phyloP scores from a whole-genome alignment of 2,888 invertebrate genomes.

The Stramonita haemastoma region DNA sequence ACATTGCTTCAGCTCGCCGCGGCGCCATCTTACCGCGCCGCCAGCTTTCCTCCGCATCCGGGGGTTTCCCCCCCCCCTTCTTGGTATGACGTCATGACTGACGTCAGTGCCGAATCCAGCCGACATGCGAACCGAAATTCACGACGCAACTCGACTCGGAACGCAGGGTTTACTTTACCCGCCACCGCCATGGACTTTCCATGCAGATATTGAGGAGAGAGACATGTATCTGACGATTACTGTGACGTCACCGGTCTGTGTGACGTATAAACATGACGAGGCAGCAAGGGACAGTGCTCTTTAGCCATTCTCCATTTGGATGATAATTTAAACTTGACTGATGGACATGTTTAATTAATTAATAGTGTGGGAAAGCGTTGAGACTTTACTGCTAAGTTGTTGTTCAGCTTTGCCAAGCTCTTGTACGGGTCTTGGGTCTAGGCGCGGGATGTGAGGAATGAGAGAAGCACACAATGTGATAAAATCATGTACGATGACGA shows the following conservation, averaged over 20 bases:
- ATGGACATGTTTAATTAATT: no score
- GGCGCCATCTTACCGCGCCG: no score
- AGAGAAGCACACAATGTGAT: background rate
- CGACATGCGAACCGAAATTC: background rate
- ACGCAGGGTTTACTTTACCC: background rate
- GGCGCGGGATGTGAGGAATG: background rate
- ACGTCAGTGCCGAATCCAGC: background rate
- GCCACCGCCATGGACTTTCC: background rate
- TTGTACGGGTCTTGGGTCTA: background rate
- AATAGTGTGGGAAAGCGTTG: no score
- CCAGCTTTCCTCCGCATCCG: no score
- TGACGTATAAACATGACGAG: background rate
- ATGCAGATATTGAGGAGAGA: background rate
- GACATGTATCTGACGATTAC: background rate
- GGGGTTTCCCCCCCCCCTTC: no score
- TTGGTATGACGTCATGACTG: background rate
- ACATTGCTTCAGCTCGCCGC: no score
- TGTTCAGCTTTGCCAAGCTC: no score
- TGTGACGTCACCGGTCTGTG: background rate
- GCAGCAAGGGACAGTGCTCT: background rate
- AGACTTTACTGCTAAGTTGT: background rate
- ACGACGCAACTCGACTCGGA: background rate
- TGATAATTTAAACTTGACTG: no score
- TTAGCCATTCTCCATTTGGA: background rate
- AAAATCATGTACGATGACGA: no score